phyloP scores from a whole-genome alignment of 1,140 invertebrate genomes.

The Proales similis region DNA sequence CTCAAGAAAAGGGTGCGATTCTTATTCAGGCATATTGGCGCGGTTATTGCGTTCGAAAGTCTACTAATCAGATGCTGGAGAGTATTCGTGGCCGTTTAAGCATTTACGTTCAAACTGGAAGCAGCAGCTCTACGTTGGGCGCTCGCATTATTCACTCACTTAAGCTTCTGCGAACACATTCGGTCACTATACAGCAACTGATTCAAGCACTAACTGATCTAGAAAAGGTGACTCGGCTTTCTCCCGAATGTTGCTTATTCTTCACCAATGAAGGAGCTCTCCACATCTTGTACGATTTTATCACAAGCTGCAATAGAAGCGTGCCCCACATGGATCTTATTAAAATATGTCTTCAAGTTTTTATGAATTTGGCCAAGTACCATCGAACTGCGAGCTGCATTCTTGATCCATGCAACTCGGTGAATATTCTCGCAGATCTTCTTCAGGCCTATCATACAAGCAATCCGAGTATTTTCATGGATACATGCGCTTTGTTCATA shows the following conservation, averaged over 20 bases:
- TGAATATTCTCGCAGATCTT: not conserved
- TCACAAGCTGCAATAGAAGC: slow-evolving; percentile 32
- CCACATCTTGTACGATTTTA: slow-evolving; percentile 12
- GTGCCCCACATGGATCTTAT: slow-evolving; percentile 32
- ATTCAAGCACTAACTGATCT: slow-evolving; percentile 16
- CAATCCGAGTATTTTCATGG: slow-evolving; percentile 26
- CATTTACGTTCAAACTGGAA: slow-evolving; percentile 20
- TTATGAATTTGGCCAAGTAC: slow-evolving; percentile 28
- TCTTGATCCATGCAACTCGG: not conserved
- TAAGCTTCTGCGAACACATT: slow-evolving; percentile 7
- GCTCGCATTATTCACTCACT: slow-evolving; percentile 4
- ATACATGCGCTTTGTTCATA: slow-evolving; percentile 22
- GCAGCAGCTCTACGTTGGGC: not conserved
- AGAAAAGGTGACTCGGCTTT: slow-evolving; percentile 30
- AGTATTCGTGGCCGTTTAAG: slow-evolving; percentile 5
- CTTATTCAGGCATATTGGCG: slow-evolving; percentile 16
- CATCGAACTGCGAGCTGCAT: not conserved
- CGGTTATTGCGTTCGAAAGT: slow-evolving; percentile 7
- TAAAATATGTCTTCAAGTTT: slow-evolving; percentile 18
- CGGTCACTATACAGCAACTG: slow-evolving; percentile 13
- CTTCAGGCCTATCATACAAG: slow-evolving; percentile 12
- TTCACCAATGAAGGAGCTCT: slow-evolving; percentile 23
- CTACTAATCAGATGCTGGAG: not conserved
- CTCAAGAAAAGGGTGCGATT: not conserved
- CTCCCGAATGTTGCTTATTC: slow-evolving; percentile 26